These are phyloP conservation scores for Cyphomyrmex costatus DNA, from an alignment of 1,140 invertebrate species.

Conservation along the genomic window DNA sequence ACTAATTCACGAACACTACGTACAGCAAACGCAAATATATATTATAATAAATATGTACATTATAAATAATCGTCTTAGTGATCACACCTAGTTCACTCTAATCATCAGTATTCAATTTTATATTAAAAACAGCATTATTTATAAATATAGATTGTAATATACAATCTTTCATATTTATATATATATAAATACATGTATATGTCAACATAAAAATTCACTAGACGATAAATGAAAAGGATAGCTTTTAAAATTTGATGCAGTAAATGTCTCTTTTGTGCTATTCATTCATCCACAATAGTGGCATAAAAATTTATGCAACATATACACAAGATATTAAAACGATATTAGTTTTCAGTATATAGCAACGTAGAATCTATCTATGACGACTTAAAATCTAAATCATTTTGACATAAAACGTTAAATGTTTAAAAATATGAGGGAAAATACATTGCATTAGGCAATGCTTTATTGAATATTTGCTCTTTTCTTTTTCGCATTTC, in stretches of 20 bases:
- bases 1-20: constrained; percentile 72
- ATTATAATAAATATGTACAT: constrained; percentile 79
- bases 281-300: constrained; percentile 50
- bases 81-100: constrained; percentile 50
- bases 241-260: constrained; percentile 28
- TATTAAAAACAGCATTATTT: constrained; percentile 71
- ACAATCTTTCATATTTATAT: constrained; percentile 65
- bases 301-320: constrained; percentile 55
- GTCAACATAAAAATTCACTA: constrained; percentile 61
- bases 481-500: neutral
- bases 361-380: neutral
- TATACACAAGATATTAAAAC: constrained; percentile 48
- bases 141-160: constrained; percentile 77
- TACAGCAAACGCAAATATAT: constrained; percentile 68
- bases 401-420: constrained; percentile 5
- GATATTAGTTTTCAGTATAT: constrained; percentile 25
- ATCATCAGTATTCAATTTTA: constrained; percentile 61
- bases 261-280: constrained; percentile 50
- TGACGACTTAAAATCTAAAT: constrained; percentile 19
- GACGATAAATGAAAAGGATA: constrained; percentile 36
- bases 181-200: constrained; percentile 55
- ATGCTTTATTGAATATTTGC: constrained; percentile 2
- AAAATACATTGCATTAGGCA: constrained; percentile 12
- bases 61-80: constrained; percentile 64
- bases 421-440: constrained; percentile 29